Evolutionary conservation across 1,140 invertebrate species (phyloP).

Genomic region (Copidosoma floridanum): DNA sequence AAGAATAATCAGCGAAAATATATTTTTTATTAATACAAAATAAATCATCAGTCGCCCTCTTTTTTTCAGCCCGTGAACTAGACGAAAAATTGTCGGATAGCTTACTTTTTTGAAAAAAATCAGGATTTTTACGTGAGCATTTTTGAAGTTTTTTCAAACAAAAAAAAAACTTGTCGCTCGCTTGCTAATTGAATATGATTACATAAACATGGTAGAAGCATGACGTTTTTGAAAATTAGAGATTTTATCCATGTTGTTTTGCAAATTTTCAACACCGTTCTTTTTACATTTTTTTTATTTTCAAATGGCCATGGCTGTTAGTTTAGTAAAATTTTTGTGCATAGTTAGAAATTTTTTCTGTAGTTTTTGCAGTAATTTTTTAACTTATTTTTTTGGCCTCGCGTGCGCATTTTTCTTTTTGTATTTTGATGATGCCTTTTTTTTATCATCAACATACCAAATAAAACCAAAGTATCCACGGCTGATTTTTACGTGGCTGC

Average conservation of each 20-base stretch:
- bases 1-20: no score
- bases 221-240: not conserved
- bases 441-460: no score
- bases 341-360: not conserved
- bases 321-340: not conserved
- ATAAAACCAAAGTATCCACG: no score
- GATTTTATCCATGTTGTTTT: not conserved
- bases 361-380: not conserved
- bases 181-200: constrained; percentile 9
- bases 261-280: not conserved
- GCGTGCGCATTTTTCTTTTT: not conserved
- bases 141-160: constrained; percentile 29
- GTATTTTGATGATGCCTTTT: not conserved
- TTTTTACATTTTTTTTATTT: not conserved
- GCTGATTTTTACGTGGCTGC: no score
- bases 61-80: constrained; percentile 34
- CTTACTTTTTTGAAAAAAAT: constrained; percentile 36
- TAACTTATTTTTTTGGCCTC: not conserved
- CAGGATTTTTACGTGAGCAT: constrained; percentile 33
- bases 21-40: no score
- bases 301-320: not conserved
- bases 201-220: constrained; percentile 7
- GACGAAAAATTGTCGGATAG: constrained; percentile 13
- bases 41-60: constrained; percentile 17
- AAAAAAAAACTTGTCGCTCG: no score